Percentiles rank a stretch among this genome's conserved stretches.
Evolutionary conservation across 2,113 vertebrate species (phyloP).

Genomic region (Cephalopholis sonnerati): DNA sequence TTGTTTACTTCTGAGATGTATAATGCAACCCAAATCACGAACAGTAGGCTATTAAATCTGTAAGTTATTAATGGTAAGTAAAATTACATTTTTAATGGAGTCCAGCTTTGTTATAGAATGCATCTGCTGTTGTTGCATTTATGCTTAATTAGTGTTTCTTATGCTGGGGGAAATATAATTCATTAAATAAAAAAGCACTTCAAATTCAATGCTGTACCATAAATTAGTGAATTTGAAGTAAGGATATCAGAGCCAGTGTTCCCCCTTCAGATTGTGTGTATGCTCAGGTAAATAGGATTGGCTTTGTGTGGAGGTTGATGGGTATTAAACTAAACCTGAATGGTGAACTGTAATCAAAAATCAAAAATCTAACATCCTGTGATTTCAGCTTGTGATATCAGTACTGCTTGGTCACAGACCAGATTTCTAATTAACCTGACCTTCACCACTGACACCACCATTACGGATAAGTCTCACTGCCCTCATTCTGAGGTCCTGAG

Average conservation of each 20-base stretch:
- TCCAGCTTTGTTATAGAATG: slow-evolving; percentile 29
- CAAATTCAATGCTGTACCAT: slow-evolving; percentile 29
- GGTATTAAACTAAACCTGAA: background rate
- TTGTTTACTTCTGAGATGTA: slow-evolving; percentile 41
- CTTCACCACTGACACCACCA: background rate
- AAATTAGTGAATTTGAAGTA: slow-evolving; percentile 17
- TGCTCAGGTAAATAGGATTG: background rate
- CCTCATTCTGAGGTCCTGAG: slow-evolving; percentile 1
- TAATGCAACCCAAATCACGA: slow-evolving; percentile 39
- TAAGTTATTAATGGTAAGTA: slow-evolving; percentile 49
- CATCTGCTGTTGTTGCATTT: slow-evolving; percentile 48
- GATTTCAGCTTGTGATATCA: background rate
- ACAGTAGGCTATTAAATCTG: slow-evolving; percentile 29
- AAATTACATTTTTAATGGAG: slow-evolving; percentile 57
- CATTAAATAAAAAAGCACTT: slow-evolving; percentile 30
- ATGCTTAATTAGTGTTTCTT: slow-evolving; percentile 47
- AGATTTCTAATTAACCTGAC: background rate
- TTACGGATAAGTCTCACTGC: background rate
- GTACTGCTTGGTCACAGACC: background rate
- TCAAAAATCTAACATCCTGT: background rate
- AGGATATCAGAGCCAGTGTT: slow-evolving; percentile 9
- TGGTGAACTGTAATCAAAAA: background rate
- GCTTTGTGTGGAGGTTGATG: background rate
- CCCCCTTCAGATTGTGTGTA: background rate
- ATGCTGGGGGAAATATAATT: slow-evolving; percentile 39